Percentiles rank a stretch among this genome's conserved stretches.
Evolutionary conservation across 2,113 vertebrate species (phyloP).

Genomic region (Xyliphius kryptos): DNA sequence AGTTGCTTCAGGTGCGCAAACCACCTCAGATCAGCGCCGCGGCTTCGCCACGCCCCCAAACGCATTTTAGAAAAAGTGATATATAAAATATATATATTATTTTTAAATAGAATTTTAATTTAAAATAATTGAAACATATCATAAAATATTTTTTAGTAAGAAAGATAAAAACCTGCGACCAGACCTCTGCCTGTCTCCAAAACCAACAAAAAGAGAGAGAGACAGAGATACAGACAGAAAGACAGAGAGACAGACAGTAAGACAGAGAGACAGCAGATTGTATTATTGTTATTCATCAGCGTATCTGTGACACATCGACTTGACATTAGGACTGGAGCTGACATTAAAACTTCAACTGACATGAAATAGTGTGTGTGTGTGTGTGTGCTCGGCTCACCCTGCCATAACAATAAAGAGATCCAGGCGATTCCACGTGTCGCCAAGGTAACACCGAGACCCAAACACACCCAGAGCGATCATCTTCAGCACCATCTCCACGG

Average conservation of each 20-base stretch:
- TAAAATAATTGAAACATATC: no score
- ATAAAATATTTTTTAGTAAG: no score
- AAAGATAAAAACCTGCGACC: no score
- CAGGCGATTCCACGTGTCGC: conserved; percentile 83
- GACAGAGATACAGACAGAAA: not conserved
- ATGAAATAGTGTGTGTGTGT: conserved; percentile 57
- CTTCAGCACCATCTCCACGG: conserved; percentile 85
- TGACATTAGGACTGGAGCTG: conserved; percentile 61
- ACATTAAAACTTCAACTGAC: conserved; percentile 55
- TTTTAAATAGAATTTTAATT: no score
- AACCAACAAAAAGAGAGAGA: not conserved
- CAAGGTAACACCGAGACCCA: conserved; percentile 81
- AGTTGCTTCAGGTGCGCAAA: no score
- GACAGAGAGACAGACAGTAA: not conserved
- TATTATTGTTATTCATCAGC: conserved; percentile 36
- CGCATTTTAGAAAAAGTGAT: no score
- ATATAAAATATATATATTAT: no score
- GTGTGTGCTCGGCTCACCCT: conserved; percentile 55
- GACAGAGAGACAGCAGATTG: not conserved
- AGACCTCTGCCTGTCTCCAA: no score
- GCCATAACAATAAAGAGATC: conserved; percentile 88
- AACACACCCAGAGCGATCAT: conserved; percentile 83
- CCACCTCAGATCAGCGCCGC: no score
- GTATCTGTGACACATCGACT: conserved; percentile 51
- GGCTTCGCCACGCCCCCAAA: no score